These are phyloP conservation scores for Lerista edwardsae DNA, from an alignment of 2,797 vertebrate genomes.

Conservation along the genomic window DNA sequence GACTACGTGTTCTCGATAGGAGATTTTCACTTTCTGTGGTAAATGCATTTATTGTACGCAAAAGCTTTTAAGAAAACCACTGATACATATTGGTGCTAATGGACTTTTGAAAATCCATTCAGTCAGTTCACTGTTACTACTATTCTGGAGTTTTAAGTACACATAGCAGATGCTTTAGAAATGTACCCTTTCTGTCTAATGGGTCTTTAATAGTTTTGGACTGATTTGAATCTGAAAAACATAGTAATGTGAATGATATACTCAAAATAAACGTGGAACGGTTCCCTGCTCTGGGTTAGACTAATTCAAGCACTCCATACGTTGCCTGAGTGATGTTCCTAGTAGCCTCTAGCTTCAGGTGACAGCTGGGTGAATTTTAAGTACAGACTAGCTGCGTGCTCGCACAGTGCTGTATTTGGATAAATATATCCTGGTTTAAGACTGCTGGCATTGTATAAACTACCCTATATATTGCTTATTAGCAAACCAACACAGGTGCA, in stretches of 20 bases:
- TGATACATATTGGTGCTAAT: neutral
- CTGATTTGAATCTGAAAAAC: neutral
- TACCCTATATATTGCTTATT: constrained; percentile 24
- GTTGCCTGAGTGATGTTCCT: neutral
- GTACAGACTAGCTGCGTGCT: neutral
- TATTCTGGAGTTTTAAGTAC: neutral
- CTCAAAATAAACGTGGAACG: neutral
- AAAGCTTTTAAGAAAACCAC: neutral
- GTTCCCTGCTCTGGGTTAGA: neutral
- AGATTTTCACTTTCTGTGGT: neutral
- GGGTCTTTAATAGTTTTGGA: neutral
- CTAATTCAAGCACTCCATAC: neutral
- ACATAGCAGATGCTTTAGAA: neutral
- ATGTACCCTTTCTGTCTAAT: neutral
- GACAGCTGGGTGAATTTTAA: neutral
- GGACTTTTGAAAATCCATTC: neutral
- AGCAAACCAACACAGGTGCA: constrained; percentile 30
- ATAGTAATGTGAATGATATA: neutral
- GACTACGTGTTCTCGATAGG: neutral
- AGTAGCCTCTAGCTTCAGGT: neutral
- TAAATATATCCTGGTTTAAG: neutral
- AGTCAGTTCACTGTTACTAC: neutral
- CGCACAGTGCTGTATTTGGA: neutral
- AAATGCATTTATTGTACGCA: neutral
- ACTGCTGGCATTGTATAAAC: neutral